Evolutionary conservation across 2,113 vertebrate genomes (phyloP), one percentile per base, ranked within the genome.

Genomic region (Pagrus major): DNA sequence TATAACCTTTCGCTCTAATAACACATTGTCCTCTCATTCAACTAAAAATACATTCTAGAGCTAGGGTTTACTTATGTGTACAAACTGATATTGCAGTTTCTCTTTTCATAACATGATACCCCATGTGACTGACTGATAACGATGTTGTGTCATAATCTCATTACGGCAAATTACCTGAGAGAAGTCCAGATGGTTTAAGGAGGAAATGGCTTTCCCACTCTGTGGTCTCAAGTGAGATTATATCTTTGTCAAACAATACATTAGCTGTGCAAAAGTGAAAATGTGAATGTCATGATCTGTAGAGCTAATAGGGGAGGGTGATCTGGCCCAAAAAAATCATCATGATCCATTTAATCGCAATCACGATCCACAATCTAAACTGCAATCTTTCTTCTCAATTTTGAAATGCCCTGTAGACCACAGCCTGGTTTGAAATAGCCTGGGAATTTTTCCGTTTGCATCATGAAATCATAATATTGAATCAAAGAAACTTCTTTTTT

Each of bases 81-180:
- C 5, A 76, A 33, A 35, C 9, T 15, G 10, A 27, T 25, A 33
- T 2, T 41, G 42, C 42, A 44, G 7, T 21, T 59, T 20, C 41
- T 52, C n/a, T 9, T 33, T 29, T 54, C n/a, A 52, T 21, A 67
- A 37, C 33, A 66, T 31, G 15, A 55, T 44, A 41, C 14, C 46
- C 55, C 42, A 5, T 2, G 11, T 68, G 39, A 73, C 14, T 54
- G 49, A 49, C 14, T 54, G 49, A 49, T 42, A 35, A 52, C 7
- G 0, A 78, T 72, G 55, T 49, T 27, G 35, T 12, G 5, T 35
- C 16, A 29, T 61, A 56, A 80, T 65, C 27, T 59, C 59, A 66
- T 86, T 71, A 66, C 42, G 46, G 31, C 37, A 51, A 74, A 65
- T 65, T 58, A 70, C 35, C 18, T 29, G 9, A 37, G 29, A 69